Base-by-base conservation (phyloP, 2,888 invertebrate genomes). In the Papilio protenor region DNA sequence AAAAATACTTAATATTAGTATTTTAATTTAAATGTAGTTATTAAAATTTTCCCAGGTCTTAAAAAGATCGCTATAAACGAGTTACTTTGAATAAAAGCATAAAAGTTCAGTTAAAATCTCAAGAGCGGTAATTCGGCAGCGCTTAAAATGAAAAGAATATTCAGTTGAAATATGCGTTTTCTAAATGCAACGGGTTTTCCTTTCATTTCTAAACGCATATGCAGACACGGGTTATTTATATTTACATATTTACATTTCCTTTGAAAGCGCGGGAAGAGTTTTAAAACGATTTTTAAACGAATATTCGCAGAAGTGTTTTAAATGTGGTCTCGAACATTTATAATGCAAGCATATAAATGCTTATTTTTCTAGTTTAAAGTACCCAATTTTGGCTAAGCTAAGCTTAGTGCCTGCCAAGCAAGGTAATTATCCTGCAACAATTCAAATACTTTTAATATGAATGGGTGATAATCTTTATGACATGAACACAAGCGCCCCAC, bases 171-270 rank as follows among this genome's bases (percentile, higher is more conserved):
- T 47, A 18, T 73, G 40, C 18, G 49, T 33, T 40, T 57, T 57
- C 23, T 59, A 61, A 23, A 61, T 61, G 74, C 49, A 61, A 61
- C 10, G 45, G 57, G 23, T 49, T 74, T 74, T 74, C 21, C 23
- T 16, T 45, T 69, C 66, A 45, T 45, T 71, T 70, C 45, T 23
- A 71, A 59, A 70, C 6, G 27, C 8, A 71, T 27, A 47, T 57
- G 33, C 33, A 45, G 70, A 14, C 69, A 12, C n/a, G 27, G 14
- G 49, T 40, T 61, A 40, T 72, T 33, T 40, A 71, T 59, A 61
- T 71, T 76, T 61, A n/a, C n/a, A n/a, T n/a, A 61, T 76, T 69
- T 55, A 45, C 40, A 45, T 59, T 71, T 76, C 71, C 33, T 49
- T 21, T 61, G 76, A 59, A 49, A 61, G 61, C 61, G 71, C 76